These are phyloP conservation scores for Lapara coniferarum DNA, from an alignment of 2,888 invertebrate species.

Conservation along the genomic window DNA sequence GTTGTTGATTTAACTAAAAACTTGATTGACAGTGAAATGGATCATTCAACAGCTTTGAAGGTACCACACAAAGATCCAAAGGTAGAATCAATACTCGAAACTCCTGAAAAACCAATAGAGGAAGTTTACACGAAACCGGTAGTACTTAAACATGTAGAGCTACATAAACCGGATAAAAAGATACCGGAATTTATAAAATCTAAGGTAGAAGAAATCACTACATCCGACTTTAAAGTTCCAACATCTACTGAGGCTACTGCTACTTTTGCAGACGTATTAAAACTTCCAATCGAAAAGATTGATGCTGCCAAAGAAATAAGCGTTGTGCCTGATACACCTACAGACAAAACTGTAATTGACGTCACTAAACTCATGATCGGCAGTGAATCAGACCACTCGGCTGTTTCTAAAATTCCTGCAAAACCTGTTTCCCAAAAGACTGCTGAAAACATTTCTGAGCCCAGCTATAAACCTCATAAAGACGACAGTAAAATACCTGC, in stretches of 20 bases:
- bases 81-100: slow-evolving; percentile 16
- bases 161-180: slow-evolving; percentile 7
- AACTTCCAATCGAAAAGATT: not conserved
- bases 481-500: slow-evolving; percentile 23
- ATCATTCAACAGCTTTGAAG: slow-evolving; percentile 36
- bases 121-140: slow-evolving; percentile 23
- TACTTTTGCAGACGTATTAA: not conserved
- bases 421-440: slow-evolving; percentile 31
- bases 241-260: not conserved
- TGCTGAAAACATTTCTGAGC: not conserved
- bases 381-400: slow-evolving; percentile 50
- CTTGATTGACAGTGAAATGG: slow-evolving; percentile 48
- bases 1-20: slow-evolving; percentile 40
- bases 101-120: slow-evolving; percentile 1
- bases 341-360: slow-evolving; percentile 36
- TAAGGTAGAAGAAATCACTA: not conserved
- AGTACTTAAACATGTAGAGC: slow-evolving; percentile 2
- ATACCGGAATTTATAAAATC: not conserved
- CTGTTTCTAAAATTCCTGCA: slow-evolving; percentile 39
- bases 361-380: slow-evolving; percentile 43
- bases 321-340: slow-evolving; percentile 24
- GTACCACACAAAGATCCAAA: not conserved
- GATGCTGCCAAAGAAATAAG: not conserved
- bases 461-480: slow-evolving; percentile 26
- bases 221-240: not conserved